Conservation (phyloP, 2,113 vertebrate species). For the Ictidomys tridecemlineatus region DNA sequence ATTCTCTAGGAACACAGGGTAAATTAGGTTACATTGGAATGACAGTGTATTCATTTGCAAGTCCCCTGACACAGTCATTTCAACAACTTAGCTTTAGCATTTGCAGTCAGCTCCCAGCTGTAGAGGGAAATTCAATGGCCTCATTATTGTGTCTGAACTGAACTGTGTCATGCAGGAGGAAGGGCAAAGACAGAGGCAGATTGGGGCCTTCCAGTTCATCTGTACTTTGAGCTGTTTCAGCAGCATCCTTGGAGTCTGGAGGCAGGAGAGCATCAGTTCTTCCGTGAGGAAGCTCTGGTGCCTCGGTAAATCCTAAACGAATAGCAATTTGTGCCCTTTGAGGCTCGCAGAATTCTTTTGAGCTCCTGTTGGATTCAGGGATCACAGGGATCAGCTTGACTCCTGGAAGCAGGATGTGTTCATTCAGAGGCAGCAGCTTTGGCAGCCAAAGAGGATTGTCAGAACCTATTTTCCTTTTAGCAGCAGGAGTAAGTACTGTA, state of each 20-base stretch:
- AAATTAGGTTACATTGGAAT: slow-evolving; percentile 71
- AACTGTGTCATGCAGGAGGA: slow-evolving; percentile 69
- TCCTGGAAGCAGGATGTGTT: slow-evolving; percentile 86
- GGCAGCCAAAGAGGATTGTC: slow-evolving; percentile 88
- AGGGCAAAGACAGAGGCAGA: slow-evolving; percentile 59
- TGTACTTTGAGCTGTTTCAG: slow-evolving; percentile 80
- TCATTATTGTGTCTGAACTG: slow-evolving; percentile 75
- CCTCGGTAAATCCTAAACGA: slow-evolving; percentile 85
- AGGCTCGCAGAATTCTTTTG: slow-evolving; percentile 84
- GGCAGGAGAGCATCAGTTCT: slow-evolving; percentile 77
- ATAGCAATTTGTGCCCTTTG: slow-evolving; percentile 86
- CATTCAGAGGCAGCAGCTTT: slow-evolving; percentile 87
- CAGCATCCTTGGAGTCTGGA: slow-evolving; percentile 70
- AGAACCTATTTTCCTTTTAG: slow-evolving; percentile 88
- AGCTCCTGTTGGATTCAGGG: slow-evolving; percentile 85
- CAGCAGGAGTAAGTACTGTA: slow-evolving; percentile 88
- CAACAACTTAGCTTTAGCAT: slow-evolving; percentile 69
- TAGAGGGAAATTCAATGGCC: slow-evolving; percentile 75
- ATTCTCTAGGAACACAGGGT: slow-evolving; percentile 68
- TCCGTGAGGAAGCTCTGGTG: slow-evolving; percentile 75
- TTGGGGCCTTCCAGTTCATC: slow-evolving; percentile 72
- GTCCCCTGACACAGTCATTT: slow-evolving; percentile 70
- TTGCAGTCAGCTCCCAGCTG: slow-evolving; percentile 72
- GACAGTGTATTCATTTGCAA: slow-evolving; percentile 77
- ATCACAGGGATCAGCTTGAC: slow-evolving; percentile 87